Percentiles rank a stretch among this genome's conserved stretches.
Evolutionary conservation across 53 echinoderm and acorn worm species (phyloP).

Genomic region (Mesocentrotus franciscanus): DNA sequence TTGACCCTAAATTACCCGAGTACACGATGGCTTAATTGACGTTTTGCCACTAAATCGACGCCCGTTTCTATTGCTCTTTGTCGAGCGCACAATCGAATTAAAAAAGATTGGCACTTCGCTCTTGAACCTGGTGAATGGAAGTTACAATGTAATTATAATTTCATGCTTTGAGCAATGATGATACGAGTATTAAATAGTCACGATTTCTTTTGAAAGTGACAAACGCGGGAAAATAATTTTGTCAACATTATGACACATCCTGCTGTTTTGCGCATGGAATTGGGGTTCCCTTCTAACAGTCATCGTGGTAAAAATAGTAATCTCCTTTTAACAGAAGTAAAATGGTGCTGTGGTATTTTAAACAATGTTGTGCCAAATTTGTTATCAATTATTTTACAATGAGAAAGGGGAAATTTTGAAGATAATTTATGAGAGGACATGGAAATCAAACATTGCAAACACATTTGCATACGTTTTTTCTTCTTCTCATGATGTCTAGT

Average conservation of each 20-base stretch:
- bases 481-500: too few species aligned
- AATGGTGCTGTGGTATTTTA: background rate
- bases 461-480: background rate
- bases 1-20: conserved; percentile 64
- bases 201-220: conserved; percentile 1
- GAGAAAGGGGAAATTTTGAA: background rate
- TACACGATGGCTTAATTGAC: conserved; percentile 52
- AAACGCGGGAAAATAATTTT: background rate
- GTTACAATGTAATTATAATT: conserved; percentile 53
- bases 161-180: conserved; percentile 2
- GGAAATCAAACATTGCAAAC: background rate
- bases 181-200: conserved; percentile 46
- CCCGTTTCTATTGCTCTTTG: conserved; percentile 37
- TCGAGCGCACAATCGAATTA: conserved; percentile 55
- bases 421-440: background rate
- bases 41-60: conserved; percentile 56
- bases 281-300: background rate
- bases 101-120: conserved; percentile 31
- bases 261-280: background rate
- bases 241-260: background rate
- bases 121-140: background rate
- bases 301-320: background rate
- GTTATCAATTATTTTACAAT: background rate
- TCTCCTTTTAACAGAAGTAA: background rate
- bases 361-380: background rate